Base-by-base conservation (phyloP, 2,113 vertebrate genomes). In the Albula goreensis region DNA sequence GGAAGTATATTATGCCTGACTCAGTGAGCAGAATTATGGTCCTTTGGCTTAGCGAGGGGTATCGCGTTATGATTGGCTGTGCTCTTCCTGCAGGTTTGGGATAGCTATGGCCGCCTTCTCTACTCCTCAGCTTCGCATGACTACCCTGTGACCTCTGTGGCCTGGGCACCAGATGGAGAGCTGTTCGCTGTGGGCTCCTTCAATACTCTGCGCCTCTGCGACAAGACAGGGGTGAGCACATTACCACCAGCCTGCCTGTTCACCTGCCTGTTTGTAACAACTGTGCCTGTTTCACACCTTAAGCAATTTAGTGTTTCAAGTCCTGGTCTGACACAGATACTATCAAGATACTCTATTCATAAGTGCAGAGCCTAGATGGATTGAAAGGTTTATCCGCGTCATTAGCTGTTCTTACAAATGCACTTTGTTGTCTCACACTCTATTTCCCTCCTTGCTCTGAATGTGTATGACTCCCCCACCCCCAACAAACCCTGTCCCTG, bases 171-270 rank as follows among this genome's bases (percentile, higher is more conserved):
- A 60, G 97, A 98, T 89, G 98, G 98, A 22, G 96, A 99, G 83
- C 88, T 98, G n/a, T 99, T 99, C 90, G 97, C 98, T 2, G 92
- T 98, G 93, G 98, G 98, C n/a, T 98, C 98, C 8, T 99, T 99
- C 91, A 96, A 98, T 91, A 99, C 97, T 7, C 93, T 99, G 81
- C 94, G 97, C 1, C 96, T 99, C 3, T 99, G 98, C 60, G 98
- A 99, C 93, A 99, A 97, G 95, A 98, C 97, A 7, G 98, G 98
- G 94, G 98, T 99, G 95, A 96, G 98, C 93, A 70, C 79, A 86
- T 6, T 41, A 50, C 9, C 66, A 2, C 25, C 10, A 12, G 51
- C 41, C 81, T 87, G 0, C 77, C 52, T 77, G 3, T 81, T 15
- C 22, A 81, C 8, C 10, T 80, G 41, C 63, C 17, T 0, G 80